Evolutionary conservation across 2,797 vertebrate genomes (phyloP), one percentile per base, ranked within the genome.

Genomic region (Bryconaethiops microstoma): DNA sequence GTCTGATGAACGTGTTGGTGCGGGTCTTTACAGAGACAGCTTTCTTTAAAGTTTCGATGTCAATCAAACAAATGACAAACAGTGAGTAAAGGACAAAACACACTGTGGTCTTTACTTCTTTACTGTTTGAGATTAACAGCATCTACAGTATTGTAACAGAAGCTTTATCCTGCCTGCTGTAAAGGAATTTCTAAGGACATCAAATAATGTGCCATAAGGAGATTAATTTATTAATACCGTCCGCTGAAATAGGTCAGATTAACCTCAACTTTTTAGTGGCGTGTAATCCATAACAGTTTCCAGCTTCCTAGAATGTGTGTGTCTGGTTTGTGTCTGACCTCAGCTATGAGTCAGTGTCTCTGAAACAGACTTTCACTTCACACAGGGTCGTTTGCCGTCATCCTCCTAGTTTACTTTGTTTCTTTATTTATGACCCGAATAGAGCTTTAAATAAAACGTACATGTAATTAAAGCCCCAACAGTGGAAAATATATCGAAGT

Each of bases 131-230:
- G 21, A 60, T 35, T 68, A 40, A 42, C 42, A 21, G 10, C n/a
- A 69, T 69, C 21, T 48, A 50, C 4, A 69, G n/a, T 52, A 4
- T 16, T 23, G 5, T 16, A 7, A 10, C 5, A 9, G 50, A 14
- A 50, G 45, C 23, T 25, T 50, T 70, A 17, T 52, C 0, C 52
- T 35, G 48, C 16, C 69, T 54, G 69, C 21, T 5, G 45, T 29
- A 25, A 71, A 71, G 7, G 69, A 71, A 71, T 48, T 68, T 69
- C 40, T n/a, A 14, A 69, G 17, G 40, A 16, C 45, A 8, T 72
- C 29, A 17, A 17, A 54, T n/a, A 54, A 19, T 19, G 48, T 71
- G 48, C 7, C 12, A 19, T 17, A 65, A 65, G 16, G 59, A 23
- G 59, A 62, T 62, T 57, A 63, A 7, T 10, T 62, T 17, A 71